These are phyloP conservation scores for Tigriopus japonicus DNA, from an alignment of 1,140 invertebrate genomes.

Conservation along the genomic window DNA sequence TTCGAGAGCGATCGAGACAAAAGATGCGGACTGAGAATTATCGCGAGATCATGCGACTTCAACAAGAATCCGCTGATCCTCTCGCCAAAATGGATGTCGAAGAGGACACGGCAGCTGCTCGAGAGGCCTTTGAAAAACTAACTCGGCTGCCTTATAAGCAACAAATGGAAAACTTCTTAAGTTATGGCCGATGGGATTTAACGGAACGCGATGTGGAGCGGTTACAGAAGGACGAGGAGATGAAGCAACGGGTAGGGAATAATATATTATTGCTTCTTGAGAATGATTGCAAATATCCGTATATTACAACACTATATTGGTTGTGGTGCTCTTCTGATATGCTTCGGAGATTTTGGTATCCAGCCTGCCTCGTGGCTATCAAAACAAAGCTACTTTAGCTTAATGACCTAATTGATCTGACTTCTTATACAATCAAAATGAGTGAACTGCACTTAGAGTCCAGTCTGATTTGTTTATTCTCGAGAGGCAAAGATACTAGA, in stretches of 20 bases:
- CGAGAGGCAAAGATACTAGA: too few species aligned
- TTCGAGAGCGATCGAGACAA: constrained; percentile 52
- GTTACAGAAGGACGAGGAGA: constrained; percentile 17
- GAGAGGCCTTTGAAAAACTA: constrained; percentile 2
- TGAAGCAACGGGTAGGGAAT: constrained; percentile 18
- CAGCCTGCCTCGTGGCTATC: too few species aligned
- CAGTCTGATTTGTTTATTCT: too few species aligned
- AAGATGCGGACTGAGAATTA: constrained; percentile 33
- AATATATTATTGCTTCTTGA: too few species aligned
- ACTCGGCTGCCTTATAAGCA: constrained; percentile 15
- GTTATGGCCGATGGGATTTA: constrained; percentile 19
- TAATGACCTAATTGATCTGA: too few species aligned
- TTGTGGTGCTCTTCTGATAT: too few species aligned
- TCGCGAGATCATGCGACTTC: constrained; percentile 19
- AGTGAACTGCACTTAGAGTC: too few species aligned
- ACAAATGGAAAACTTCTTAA: constrained; percentile 20
- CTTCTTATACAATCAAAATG: too few species aligned
- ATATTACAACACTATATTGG: too few species aligned
- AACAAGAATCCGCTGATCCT: constrained; percentile 14
- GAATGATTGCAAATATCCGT: too few species aligned
- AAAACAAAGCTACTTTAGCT: too few species aligned
- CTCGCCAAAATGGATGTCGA: not conserved
- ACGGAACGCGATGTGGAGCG: constrained; percentile 18
- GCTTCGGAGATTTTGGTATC: too few species aligned
- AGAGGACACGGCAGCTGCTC: constrained; percentile 1